Percentiles rank a stretch among this genome's conserved stretches.
These are phyloP conservation scores for Melanitta fusca DNA, from an alignment of 2,797 vertebrate species.

Conservation along the genomic window DNA sequence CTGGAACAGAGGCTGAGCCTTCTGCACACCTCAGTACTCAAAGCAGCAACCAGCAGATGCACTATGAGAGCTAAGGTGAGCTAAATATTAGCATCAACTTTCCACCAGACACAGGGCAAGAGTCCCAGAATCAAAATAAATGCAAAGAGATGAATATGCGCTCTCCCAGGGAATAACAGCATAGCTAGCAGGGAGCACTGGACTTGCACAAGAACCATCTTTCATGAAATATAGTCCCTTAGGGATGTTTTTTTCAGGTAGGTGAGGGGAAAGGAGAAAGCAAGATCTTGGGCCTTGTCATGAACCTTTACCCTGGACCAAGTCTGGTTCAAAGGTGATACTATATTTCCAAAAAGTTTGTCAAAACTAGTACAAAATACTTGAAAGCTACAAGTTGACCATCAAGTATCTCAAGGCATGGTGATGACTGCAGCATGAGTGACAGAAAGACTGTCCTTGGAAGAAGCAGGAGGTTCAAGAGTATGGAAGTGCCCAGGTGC, in stretches of 20 bases:
- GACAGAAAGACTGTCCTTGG: neutral
- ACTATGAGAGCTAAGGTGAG: rapidly evolving
- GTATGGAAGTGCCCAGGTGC: neutral
- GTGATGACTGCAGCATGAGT: neutral
- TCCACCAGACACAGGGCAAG: neutral
- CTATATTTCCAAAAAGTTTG: neutral
- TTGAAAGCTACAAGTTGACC: neutral
- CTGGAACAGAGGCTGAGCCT: neutral
- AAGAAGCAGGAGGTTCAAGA: neutral
- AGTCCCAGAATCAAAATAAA: neutral
- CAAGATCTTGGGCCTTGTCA: neutral
- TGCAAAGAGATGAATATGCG: neutral
- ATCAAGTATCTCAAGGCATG: neutral
- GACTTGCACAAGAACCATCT: neutral
- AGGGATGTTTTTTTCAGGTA: neutral
- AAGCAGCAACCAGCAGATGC: rapidly evolving
- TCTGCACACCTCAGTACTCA: neutral
- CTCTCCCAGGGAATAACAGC: neutral
- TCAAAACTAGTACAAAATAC: neutral
- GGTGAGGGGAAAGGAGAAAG: neutral
- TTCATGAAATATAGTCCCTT: neutral
- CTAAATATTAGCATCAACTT: neutral
- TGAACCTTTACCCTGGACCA: neutral
- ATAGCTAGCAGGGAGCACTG: neutral
- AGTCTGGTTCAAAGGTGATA: neutral